Evolutionary conservation across 1,140 invertebrate species (phyloP), one percentile per base, ranked within the genome.

Genomic region (Sitobion miscanthi): DNA sequence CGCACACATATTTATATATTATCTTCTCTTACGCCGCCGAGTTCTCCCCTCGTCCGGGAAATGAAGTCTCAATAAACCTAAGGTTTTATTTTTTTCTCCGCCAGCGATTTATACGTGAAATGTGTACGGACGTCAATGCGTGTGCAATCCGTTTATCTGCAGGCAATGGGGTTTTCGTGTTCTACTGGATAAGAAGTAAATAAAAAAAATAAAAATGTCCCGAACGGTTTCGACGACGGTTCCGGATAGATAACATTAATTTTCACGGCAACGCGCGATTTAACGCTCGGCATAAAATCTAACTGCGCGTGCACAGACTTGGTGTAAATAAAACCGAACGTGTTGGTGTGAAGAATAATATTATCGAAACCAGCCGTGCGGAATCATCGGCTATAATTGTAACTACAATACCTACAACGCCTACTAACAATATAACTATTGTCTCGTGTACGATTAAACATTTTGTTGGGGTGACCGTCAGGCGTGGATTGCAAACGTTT

Each of bases 81-180:
- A 42, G 89, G 14, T 11, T 57, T 52, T 92, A 38, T 77, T 90
- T 91, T 77, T 91, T 52, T 83, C 20, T 91, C 30, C 20, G 3
- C 35, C 25, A 54, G 4, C 82, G 35, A 85, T 93, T 93, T 93
- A 52, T 57, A 54, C 82, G 57, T 86, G 30, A 93, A 93, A 83
- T 86, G 82, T 86, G 82, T 54, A 54, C 52, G 49, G 35, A 86
- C 52, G 90, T 93, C 91, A 86, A 54, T 93, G 91, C 42, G 25
- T 92, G 4, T 69, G 82, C 91, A n/a, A 93, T 93, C 77, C 91
- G 91, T 93, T 93, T 93, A 93, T 93, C 91, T 92, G 91, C 69
- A 93, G 82, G 82, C 82, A 93, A 93, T 57, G 82, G 91, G 23
- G 91, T 83, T 93, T 93, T 86, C 91, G 82, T 93, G 82, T 93